phyloP scores from a whole-genome alignment of 2,113 vertebrate species.

The Takifugu flavidus region DNA sequence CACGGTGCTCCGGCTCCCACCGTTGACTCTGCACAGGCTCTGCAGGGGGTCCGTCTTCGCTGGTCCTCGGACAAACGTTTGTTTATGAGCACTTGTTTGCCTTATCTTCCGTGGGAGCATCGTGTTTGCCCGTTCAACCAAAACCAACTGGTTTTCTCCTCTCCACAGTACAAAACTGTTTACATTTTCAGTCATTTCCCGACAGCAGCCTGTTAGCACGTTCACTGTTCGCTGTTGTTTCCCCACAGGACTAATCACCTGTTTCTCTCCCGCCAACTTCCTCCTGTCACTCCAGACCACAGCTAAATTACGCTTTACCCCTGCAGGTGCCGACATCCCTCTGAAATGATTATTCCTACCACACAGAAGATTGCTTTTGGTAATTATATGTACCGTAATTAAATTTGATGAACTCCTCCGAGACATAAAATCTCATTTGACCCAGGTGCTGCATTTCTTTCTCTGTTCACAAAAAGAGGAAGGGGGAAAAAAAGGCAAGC shows the following conservation, averaged over 20 bases:
- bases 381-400: constrained; percentile 81
- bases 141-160: constrained; percentile 2
- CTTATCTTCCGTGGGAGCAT: neutral
- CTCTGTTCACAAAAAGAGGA: constrained; percentile 44
- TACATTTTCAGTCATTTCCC: constrained; percentile 12
- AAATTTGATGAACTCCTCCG: constrained; percentile 75
- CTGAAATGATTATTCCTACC: constrained; percentile 73
- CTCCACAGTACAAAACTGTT: constrained; percentile 1
- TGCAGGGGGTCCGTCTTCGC: constrained; percentile 6
- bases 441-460: constrained; percentile 60
- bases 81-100: constrained; percentile 18
- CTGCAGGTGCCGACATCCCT: constrained; percentile 64
- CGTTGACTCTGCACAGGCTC: constrained; percentile 24
- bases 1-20: constrained; percentile 25
- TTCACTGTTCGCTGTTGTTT: constrained; percentile 17
- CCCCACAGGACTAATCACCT: constrained; percentile 45
- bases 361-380: constrained; percentile 78
- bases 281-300: constrained; percentile 51
- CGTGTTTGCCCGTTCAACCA: constrained; percentile 15
- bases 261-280: constrained; percentile 31
- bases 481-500: neutral
- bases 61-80: constrained; percentile 30
- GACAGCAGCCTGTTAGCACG: constrained; percentile 6
- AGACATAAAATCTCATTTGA: constrained; percentile 75
- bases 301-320: constrained; percentile 65